A percentile compares a stretch with the other conserved stretches of the same genome.
phyloP scores from a whole-genome alignment of 2,113 vertebrate species.

The Agapornis roseicollis region DNA sequence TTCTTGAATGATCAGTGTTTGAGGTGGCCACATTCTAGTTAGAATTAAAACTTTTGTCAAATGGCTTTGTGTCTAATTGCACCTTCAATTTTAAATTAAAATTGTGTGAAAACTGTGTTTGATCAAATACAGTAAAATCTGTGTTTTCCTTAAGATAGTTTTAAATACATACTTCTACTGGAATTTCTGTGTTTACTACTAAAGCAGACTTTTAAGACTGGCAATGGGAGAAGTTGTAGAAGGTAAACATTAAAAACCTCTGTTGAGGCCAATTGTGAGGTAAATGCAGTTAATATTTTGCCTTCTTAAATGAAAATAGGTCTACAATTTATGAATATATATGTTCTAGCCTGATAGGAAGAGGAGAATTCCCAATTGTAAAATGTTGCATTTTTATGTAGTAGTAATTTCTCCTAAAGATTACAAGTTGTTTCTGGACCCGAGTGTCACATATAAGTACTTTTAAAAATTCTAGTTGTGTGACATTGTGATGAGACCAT shows the following conservation, averaged over 20 bases:
- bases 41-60: background rate
- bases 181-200: background rate
- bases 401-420: conserved; percentile 64
- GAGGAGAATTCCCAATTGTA: conserved; percentile 23
- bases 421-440: conserved; percentile 68
- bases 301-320: conserved; percentile 33
- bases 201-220: background rate
- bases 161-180: background rate
- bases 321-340: conserved; percentile 12
- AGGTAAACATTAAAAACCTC: background rate
- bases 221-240: background rate
- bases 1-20: accelerated
- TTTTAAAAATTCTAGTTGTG: conserved; percentile 62
- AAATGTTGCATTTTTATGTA: conserved; percentile 58
- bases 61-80: background rate
- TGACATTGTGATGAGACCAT: conserved; percentile 66
- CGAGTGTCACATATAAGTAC: conserved; percentile 61
- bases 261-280: background rate
- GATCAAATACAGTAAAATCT: background rate
- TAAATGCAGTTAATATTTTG: conserved; percentile 41
- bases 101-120: background rate
- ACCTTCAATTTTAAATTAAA: background rate
- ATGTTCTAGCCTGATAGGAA: conserved; percentile 9
- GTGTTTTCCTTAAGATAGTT: background rate
- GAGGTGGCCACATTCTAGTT: background rate